Percentiles rank a stretch among this genome's conserved stretches.
phyloP scores from a whole-genome alignment of 1,140 invertebrate genomes.

The Aphidius gifuensis region DNA sequence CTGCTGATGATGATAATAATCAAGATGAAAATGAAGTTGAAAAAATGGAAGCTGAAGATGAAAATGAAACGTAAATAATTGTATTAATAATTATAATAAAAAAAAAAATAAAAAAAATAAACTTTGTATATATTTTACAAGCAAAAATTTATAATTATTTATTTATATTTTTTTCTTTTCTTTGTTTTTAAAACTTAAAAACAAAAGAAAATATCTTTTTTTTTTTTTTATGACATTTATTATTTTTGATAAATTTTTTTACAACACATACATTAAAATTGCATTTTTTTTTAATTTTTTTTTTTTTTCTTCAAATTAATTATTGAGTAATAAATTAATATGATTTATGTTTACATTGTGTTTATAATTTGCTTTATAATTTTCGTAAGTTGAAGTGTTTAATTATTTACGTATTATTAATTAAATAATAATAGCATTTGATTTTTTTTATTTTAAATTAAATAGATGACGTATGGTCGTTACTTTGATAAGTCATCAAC shows the following conservation, averaged over 20 bases:
- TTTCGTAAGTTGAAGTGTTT: constrained; percentile 7
- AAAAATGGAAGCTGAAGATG: constrained; percentile 42
- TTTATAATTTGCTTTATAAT: not conserved
- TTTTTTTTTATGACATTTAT: not conserved
- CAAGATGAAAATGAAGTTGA: constrained; percentile 34
- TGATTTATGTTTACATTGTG: constrained; percentile 8
- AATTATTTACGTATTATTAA: too few relatives aligned
- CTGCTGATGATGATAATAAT: constrained; percentile 24
- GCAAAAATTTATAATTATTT: constrained; percentile 1
- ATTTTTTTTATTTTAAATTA: not conserved
- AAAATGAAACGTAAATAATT: constrained; percentile 32
- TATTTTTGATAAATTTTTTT: too few relatives aligned
- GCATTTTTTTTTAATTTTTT: too few relatives aligned
- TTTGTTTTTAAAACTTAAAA: not conserved
- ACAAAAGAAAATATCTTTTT: constrained; percentile 1
- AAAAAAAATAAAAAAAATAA: constrained; percentile 16
- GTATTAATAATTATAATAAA: constrained; percentile 10
- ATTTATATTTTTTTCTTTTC: not conserved
- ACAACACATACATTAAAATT: too few relatives aligned
- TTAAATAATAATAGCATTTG: not conserved
- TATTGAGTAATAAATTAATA: not conserved
- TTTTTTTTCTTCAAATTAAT: too few relatives aligned
- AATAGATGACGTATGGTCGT: constrained; percentile 21
- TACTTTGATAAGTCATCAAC: constrained; percentile 8
- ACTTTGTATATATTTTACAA: constrained; percentile 13